Percentiles rank a stretch among this genome's conserved stretches.
Evolutionary conservation across 2,797 vertebrate genomes (phyloP).

Genomic region (Pyrocephalus nanus): DNA sequence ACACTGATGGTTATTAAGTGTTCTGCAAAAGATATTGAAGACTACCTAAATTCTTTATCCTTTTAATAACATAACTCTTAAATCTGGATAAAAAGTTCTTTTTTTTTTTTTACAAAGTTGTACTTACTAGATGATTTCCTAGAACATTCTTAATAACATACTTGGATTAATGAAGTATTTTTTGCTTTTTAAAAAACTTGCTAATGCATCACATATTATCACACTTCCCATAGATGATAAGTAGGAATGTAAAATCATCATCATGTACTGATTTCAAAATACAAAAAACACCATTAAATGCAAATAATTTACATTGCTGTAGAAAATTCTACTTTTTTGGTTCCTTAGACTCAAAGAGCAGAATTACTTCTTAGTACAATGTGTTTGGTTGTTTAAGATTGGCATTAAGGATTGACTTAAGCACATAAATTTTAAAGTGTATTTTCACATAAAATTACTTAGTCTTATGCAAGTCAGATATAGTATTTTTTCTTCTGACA

Average conservation of each 20-base stretch:
- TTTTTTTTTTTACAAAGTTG: rapidly evolving
- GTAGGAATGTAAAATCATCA: not conserved
- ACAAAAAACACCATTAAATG: not conserved
- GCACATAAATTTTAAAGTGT: not conserved
- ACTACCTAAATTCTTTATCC: not conserved
- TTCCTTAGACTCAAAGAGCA: not conserved
- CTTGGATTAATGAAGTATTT: not conserved
- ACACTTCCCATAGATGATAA: not conserved
- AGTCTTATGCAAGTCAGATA: not conserved
- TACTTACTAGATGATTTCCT: not conserved
- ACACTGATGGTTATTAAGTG: not conserved
- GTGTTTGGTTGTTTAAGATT: not conserved
- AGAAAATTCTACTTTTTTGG: not conserved
- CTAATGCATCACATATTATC: not conserved
- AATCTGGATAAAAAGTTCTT: not conserved
- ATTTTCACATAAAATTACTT: not conserved
- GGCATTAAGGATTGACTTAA: not conserved
- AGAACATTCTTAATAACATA: not conserved
- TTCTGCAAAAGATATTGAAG: not conserved
- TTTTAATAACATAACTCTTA: not conserved
- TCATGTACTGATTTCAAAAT: not conserved
- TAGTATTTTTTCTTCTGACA: not conserved
- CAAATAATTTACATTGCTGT: not conserved
- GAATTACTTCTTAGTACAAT: not conserved
- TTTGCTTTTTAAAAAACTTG: not conserved